Evolutionary conservation across 2,113 vertebrate genomes (phyloP), one percentile per base, ranked within the genome.

Genomic region (Todiramphus saurophagus): DNA sequence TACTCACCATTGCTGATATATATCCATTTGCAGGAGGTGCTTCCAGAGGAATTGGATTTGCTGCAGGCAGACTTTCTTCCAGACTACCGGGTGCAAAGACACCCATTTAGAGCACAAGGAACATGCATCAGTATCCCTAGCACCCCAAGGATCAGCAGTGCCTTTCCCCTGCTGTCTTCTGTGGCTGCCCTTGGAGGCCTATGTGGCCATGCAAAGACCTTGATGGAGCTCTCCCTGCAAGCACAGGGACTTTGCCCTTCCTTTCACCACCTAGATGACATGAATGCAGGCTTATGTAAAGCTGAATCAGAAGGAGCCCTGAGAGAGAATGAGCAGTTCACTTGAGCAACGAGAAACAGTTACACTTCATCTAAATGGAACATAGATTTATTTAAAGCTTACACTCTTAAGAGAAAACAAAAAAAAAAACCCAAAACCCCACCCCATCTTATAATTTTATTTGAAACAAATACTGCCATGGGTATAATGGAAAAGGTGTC

Each of bases 321-420:
- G 30, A 60, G 43, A 86, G 41, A 30, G 50, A 90, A 73, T 2
- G 9, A 76, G 48, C 20, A 25, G 39, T 37, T 81, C 39, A 79
- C 73, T 80, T 72, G 28, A 81, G 86, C 56, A 74, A 95, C 88
- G 76, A 83, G 48, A 66, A 91, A 27, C 69, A 80, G 44, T 15
- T 87, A 21, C 59, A 46, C 10, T 91, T 89, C 63, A 93, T 86
- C 74, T 83, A 93, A 72, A 92, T 46, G 62, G 51, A 88, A 90
- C 81, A 81, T 19, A 90, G 46, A 63, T 78, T 93, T 90, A 88
- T 80, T 91, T 90, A 60, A 89, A 87, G 17, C 50, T 80, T 83
- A 41, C 2, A 59, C 4, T 76, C 39, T 50, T 14, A 7, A n/a
- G 56, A 10, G 43, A 30, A 37, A 56, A 24, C 88, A 41, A 48